Conservation (phyloP, 2,797 vertebrate genomes). For the Syncerus caffer region DNA sequence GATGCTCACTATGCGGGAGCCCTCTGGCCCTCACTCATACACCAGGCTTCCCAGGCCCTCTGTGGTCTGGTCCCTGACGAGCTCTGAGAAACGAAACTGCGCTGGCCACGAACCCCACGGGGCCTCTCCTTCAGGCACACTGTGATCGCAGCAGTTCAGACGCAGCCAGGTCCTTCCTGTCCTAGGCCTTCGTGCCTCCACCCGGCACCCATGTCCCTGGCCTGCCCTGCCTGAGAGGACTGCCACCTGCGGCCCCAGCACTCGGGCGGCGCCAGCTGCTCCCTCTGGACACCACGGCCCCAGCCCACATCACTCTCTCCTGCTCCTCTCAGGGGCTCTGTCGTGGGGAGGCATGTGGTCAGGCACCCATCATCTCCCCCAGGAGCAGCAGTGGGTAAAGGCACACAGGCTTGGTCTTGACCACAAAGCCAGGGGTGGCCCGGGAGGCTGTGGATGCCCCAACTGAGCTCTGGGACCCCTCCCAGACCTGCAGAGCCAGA, state of each 20-base stretch:
- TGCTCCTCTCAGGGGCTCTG: neutral
- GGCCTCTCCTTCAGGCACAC: neutral
- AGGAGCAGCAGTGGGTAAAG: neutral
- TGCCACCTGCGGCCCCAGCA: neutral
- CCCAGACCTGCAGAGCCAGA: neutral
- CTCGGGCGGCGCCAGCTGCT: neutral
- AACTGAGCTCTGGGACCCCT: neutral
- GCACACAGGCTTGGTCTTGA: neutral
- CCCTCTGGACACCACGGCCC: neutral
- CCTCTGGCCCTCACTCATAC: neutral
- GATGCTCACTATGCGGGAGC: neutral
- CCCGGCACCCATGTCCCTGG: neutral
- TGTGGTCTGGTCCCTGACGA: neutral
- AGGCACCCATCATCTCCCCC: neutral
- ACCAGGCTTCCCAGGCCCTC: neutral
- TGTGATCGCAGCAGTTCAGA: neutral
- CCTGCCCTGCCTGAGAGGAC: neutral
- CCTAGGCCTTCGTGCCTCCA: neutral
- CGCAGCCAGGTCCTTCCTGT: neutral
- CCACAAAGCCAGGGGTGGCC: neutral
- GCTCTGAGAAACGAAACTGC: neutral
- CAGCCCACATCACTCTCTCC: neutral
- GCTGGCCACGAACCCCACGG: neutral
- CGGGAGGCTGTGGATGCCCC: fast-evolving
- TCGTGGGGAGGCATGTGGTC: neutral